These are phyloP conservation scores for Mantis religiosa DNA, from an alignment of 2,888 invertebrate species.

Conservation along the genomic window DNA sequence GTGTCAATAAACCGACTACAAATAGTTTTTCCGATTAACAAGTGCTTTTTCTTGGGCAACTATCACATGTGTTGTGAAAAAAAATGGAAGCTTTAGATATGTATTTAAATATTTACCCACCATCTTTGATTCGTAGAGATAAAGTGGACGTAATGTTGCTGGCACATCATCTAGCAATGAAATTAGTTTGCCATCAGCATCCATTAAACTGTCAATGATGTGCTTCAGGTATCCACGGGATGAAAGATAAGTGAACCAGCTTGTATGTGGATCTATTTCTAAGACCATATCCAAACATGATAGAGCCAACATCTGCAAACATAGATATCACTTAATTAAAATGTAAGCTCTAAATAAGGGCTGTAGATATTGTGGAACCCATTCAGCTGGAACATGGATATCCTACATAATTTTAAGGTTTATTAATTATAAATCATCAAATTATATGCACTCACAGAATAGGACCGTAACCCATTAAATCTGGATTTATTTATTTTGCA, in stretches of 20 bases:
- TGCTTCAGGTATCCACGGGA: constrained; percentile 69
- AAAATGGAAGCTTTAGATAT: background rate
- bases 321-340: background rate
- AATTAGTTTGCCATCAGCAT: constrained; percentile 66
- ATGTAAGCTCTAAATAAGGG: background rate
- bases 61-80: too few relatives aligned
- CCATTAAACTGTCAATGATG: constrained; percentile 73
- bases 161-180: constrained; percentile 60
- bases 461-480: too few relatives aligned
- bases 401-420: background rate
- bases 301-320: constrained; percentile 68
- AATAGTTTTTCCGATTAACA: too few relatives aligned
- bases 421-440: too few relatives aligned
- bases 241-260: constrained; percentile 59
- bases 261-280: constrained; percentile 66
- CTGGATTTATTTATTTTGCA: too few relatives aligned
- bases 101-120: constrained; percentile 35
- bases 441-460: too few relatives aligned
- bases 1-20: too few relatives aligned
- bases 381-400: too few relatives aligned
- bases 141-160: constrained; percentile 65
- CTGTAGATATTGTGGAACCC: too few relatives aligned
- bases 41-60: too few relatives aligned
- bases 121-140: constrained; percentile 86
- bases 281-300: constrained; percentile 76